Evolutionary conservation across 2,888 invertebrate species (phyloP).

Genomic region (Drosophila borealis): DNA sequence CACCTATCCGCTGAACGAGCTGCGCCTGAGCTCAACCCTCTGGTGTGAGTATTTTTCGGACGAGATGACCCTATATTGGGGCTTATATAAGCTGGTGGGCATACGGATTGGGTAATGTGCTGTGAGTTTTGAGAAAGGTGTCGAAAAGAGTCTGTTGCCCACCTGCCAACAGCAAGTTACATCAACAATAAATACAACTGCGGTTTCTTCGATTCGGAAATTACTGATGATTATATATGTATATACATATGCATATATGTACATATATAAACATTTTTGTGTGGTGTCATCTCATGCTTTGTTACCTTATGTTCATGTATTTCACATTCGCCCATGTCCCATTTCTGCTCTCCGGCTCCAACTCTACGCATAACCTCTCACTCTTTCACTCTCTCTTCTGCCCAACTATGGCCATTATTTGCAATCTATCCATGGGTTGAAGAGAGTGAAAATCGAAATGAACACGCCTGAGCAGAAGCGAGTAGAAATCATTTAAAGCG

Average conservation of each 20-base stretch:
- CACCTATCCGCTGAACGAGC: slow-evolving; percentile 74
- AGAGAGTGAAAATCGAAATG: slow-evolving; percentile 41
- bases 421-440: slow-evolving; percentile 57
- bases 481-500: not conserved
- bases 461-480: slow-evolving; percentile 9
- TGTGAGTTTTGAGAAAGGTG: slow-evolving; percentile 28
- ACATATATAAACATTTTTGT: slow-evolving; percentile 17
- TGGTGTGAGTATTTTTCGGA: slow-evolving; percentile 86
- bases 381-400: slow-evolving; percentile 8
- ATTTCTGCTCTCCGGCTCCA: slow-evolving; percentile 5
- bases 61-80: not conserved
- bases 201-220: slow-evolving; percentile 28
- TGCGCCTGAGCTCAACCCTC: slow-evolving; percentile 85
- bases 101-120: not conserved
- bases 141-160: slow-evolving; percentile 35
- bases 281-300: slow-evolving; percentile 23
- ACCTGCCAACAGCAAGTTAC: slow-evolving; percentile 23
- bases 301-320: slow-evolving; percentile 14
- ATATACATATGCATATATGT: not conserved
- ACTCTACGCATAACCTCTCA: slow-evolving; percentile 1
- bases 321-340: slow-evolving; percentile 21
- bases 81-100: slow-evolving; percentile 13
- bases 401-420: slow-evolving; percentile 58
- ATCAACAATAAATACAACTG: slow-evolving; percentile 33
- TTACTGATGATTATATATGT: slow-evolving; percentile 24